Evolutionary conservation across 2,797 vertebrate genomes (phyloP).

Genomic region (Arrhamphus sclerolepis): DNA sequence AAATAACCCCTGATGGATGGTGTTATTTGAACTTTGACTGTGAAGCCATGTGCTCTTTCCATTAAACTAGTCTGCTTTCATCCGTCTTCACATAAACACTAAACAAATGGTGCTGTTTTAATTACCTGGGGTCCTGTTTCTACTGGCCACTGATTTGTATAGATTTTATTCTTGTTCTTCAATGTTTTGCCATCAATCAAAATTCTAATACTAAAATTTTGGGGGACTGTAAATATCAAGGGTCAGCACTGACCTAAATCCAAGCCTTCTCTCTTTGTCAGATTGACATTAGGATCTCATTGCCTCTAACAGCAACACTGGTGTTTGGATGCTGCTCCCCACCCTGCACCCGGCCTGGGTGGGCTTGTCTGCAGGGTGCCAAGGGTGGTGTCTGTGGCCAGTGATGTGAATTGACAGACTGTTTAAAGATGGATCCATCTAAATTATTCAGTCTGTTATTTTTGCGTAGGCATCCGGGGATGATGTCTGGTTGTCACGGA

Average conservation of each 20-base stretch:
- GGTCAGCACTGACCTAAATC: constrained; percentile 23
- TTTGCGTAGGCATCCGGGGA: constrained; percentile 64
- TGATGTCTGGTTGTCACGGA: constrained; percentile 78
- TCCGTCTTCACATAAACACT: constrained; percentile 25
- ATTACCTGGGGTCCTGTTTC: constrained; percentile 2
- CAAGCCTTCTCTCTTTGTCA: constrained; percentile 6
- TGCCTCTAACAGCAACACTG: constrained; percentile 18
- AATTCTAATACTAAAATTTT: constrained; percentile 25
- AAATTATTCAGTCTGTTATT: constrained; percentile 84
- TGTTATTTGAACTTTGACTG: constrained; percentile 40
- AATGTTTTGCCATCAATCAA: constrained; percentile 1
- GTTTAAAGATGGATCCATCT: constrained; percentile 79
- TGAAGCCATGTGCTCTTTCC: constrained; percentile 31
- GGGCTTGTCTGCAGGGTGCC: constrained; percentile 63
- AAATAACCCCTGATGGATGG: constrained; percentile 56
- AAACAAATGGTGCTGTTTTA: constrained; percentile 11
- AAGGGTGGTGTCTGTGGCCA: constrained; percentile 58
- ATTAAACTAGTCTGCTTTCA: constrained; percentile 25
- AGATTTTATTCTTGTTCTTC: background rate
- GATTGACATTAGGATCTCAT: constrained; percentile 2
- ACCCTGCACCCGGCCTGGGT: constrained; percentile 46
- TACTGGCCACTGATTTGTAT: constrained; percentile 6
- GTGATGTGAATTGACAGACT: constrained; percentile 73
- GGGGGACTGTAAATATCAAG: constrained; percentile 9
- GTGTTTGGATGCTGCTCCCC: constrained; percentile 33